phyloP scores from a whole-genome alignment of 2,888 invertebrate genomes.

The Flabesymbios commensalis region DNA sequence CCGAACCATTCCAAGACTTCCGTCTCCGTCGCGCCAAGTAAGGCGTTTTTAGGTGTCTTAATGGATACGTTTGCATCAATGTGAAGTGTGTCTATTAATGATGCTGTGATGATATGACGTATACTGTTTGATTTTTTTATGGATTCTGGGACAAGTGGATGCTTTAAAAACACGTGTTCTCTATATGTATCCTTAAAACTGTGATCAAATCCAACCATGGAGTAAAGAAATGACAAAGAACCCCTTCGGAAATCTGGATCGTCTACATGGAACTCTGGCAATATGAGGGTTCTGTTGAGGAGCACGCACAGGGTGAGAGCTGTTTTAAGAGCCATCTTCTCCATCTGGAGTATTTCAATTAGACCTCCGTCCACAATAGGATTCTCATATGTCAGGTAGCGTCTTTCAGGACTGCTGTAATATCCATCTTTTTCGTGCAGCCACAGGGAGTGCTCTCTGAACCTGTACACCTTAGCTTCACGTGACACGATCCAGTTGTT shows the following conservation, averaged over 20 bases:
- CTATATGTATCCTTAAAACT: conserved; percentile 1
- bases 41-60: not conserved
- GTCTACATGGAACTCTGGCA: conserved; percentile 21
- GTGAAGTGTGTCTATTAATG: too few species aligned
- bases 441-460: conserved; percentile 21
- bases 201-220: not conserved
- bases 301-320: not conserved
- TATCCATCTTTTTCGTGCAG: conserved; percentile 15
- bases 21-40: not conserved
- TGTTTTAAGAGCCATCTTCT: not conserved
- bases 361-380: conserved; percentile 3
- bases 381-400: conserved; percentile 20
- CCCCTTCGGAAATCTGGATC: not conserved
- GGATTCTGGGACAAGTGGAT: not conserved
- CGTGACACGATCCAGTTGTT: conserved; percentile 26
- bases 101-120: not conserved
- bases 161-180: conserved; percentile 9
- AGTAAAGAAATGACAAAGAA: not conserved
- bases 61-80: too few species aligned
- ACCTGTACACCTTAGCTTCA: conserved; percentile 21
- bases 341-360: not conserved
- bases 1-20: conserved; percentile 6
- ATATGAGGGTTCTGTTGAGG: conserved; percentile 13
- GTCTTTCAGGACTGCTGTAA: conserved; percentile 6
- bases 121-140: not conserved